Conservation (phyloP, 1,140 invertebrate genomes). For the Conopomorpha cramerella region DNA sequence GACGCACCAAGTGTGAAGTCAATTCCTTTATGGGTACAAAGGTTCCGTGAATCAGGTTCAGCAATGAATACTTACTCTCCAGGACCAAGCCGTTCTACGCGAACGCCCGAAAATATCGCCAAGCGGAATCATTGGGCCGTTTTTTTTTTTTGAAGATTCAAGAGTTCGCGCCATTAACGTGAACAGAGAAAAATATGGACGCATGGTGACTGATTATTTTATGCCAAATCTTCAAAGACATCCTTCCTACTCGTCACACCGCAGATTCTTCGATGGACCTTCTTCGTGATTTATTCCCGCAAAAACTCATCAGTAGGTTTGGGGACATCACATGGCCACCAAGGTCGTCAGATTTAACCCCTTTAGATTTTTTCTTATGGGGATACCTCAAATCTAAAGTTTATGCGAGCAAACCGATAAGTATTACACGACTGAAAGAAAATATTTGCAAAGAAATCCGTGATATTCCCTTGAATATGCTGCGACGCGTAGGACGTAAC, state of each 20-base stretch:
- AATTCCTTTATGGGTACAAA: no score
- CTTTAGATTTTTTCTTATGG: no score
- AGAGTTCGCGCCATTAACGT: not conserved
- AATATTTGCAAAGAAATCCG: no score
- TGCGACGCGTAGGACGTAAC: no score
- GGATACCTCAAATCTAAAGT: no score
- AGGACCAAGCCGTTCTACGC: no score
- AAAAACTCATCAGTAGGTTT: conserved; percentile 14
- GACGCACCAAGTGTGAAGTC: no score
- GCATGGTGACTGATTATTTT: conserved; percentile 3
- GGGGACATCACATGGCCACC: no score
- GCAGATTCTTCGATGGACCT: conserved; percentile 21
- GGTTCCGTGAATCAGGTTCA: no score
- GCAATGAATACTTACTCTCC: no score
- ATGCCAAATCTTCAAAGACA: conserved; percentile 7
- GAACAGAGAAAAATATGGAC: conserved; percentile 1
- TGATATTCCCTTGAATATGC: no score
- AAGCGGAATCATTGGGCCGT: not conserved
- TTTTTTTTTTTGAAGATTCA: conserved; percentile 1
- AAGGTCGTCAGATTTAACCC: conserved; percentile 32
- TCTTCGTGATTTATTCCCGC: conserved; percentile 16
- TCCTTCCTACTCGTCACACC: conserved; percentile 6
- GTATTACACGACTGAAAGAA: conserved; percentile 5
- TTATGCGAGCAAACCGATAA: conserved; percentile 6
- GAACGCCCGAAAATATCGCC: no score